A percentile compares a stretch with the other conserved stretches of the same genome.
phyloP scores from a whole-genome alignment of 92 coral and sea anemone genomes.

The Anthopleura xanthogrammica region DNA sequence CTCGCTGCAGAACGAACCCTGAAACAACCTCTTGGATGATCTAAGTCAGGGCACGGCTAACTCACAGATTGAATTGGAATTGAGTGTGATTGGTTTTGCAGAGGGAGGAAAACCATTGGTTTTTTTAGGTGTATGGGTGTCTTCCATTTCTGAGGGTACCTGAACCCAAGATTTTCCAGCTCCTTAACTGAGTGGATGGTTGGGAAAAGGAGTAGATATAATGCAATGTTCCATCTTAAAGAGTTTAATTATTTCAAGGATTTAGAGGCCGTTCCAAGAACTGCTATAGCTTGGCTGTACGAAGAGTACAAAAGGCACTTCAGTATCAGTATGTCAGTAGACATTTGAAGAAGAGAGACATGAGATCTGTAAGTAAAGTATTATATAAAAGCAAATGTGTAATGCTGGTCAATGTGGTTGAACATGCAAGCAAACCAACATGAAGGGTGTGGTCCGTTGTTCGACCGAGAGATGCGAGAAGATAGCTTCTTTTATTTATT shows the following conservation, averaged over 20 bases:
- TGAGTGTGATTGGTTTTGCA: too few relatives aligned
- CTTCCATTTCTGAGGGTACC: too few relatives aligned
- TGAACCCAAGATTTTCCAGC: too few relatives aligned
- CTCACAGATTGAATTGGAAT: too few relatives aligned
- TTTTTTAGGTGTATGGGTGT: too few relatives aligned
- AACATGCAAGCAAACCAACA: too few relatives aligned
- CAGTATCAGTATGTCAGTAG: conserved; percentile 93
- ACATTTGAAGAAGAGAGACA: conserved; percentile 89
- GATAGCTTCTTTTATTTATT: neutral
- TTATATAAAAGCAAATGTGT: neutral
- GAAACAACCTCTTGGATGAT: too few relatives aligned
- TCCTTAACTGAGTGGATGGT: neutral
- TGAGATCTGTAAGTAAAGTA: conserved; percentile 80
- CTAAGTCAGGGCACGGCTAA: too few relatives aligned
- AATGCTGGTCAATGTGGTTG: too few relatives aligned
- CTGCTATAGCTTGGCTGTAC: conserved; percentile 88
- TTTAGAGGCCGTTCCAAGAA: conserved; percentile 95
- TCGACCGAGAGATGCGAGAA: neutral
- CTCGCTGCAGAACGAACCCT: too few relatives aligned
- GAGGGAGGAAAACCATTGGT: too few relatives aligned
- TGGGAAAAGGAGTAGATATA: neutral
- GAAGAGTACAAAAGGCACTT: conserved; percentile 88
- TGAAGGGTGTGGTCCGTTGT: neutral
- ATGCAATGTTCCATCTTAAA: neutral
- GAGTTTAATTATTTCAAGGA: conserved; percentile 46